Base-by-base conservation (phyloP, 2,113 vertebrate species). In the Cochlearius cochlearius region DNA sequence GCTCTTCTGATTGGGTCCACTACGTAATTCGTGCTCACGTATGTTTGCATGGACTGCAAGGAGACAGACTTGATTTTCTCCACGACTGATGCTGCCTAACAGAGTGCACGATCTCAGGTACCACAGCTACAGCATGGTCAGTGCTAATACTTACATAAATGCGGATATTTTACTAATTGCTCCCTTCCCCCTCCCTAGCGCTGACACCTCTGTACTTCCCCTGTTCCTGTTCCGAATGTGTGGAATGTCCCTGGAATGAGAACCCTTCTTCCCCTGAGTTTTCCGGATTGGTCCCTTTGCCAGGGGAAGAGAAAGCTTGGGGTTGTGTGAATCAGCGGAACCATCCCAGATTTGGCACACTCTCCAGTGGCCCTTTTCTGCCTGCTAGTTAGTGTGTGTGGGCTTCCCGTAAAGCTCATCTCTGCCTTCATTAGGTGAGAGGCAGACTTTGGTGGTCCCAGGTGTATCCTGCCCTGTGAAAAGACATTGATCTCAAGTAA, bases 1-100 rank as follows among this genome's bases (percentile, higher is more conserved):
- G 43, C 29, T 52, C 3, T 88, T 86, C 50, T 78, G 19, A 7
- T 4, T 39, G 43, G 5, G 25, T 38, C 12, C 29, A 14, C 30
- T 52, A 4, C 0, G 0, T 30, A 38, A 64, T 64, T 91, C 12
- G 1, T 67, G 18, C 30, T 79, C 36, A 49, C 5, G 5, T 62
- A 17, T 32, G 27, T 60, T 85, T 88, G 41, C 21, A 29, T 5
- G 17, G 32, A 41, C 41, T 89, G 45, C 15, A 68, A 84, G 23
- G 55, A 64, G 91, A 74, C 27, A 64, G 21, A 69, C 17, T 58
- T 47, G 5, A 52, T 85, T 92, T 92, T 68, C 45, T 87, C n/a
- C 2, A 3, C n/a, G 50, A 8, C 45, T 47, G 10, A 43, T 78
- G 23, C 53, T 85, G 41, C 45, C 29, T 52, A 59, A 49, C 29